These are phyloP conservation scores for Athene noctua DNA, from an alignment of 2,113 vertebrate species.

Conservation along the genomic window DNA sequence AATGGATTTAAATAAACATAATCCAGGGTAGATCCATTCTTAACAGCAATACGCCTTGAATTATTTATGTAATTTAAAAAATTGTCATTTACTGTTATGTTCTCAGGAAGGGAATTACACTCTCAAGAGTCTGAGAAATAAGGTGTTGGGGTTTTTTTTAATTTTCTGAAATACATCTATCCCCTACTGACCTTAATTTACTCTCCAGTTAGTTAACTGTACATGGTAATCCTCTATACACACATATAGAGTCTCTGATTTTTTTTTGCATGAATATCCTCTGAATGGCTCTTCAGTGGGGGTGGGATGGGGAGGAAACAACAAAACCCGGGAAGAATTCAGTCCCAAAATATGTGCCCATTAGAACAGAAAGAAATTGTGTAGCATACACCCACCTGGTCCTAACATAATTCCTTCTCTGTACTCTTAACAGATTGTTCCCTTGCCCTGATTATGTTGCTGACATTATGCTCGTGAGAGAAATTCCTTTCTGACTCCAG, in stretches of 20 bases:
- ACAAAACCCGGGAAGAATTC: not conserved
- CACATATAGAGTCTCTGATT: not conserved
- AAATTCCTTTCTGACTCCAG: conserved; percentile 42
- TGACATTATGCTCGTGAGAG: not conserved
- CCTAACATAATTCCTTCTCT: conserved; percentile 22
- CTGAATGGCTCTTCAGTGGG: not conserved
- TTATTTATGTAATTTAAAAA: not conserved
- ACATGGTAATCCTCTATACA: not conserved
- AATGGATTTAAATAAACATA: not conserved
- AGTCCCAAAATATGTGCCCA: not conserved
- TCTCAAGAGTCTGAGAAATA: not conserved
- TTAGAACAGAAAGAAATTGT: not conserved
- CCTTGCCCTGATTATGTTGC: not conserved
- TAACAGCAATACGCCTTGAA: not conserved
- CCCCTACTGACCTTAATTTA: not conserved
- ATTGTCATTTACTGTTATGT: not conserved
- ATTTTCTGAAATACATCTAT: not conserved
- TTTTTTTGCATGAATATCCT: not conserved
- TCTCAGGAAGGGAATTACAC: not conserved
- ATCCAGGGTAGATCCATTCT: not conserved
- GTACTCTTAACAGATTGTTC: not conserved
- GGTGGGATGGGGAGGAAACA: not conserved
- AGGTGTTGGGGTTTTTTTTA: too few species aligned
- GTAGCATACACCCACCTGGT: not conserved
- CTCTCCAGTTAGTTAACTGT: not conserved